Percentiles rank a stretch among this genome's conserved stretches.
phyloP scores from a whole-genome alignment of 2,113 vertebrate species.

The Ailurus styani region DNA sequence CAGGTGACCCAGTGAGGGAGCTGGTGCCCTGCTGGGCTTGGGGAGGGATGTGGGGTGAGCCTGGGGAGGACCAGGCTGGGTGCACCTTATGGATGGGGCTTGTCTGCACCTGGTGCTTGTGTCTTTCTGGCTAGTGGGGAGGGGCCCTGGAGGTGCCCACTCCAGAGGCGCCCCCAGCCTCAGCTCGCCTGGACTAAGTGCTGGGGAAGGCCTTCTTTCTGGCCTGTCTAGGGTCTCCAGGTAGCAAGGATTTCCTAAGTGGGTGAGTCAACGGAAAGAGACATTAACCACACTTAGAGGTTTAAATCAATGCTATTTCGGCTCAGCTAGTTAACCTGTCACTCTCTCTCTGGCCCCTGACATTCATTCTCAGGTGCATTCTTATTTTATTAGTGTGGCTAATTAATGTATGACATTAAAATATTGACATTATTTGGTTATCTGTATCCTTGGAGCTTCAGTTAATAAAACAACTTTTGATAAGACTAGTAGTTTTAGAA shows the following conservation, averaged over 20 bases:
- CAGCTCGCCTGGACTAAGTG: background rate
- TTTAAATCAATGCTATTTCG: background rate
- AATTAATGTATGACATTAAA: conserved; percentile 34
- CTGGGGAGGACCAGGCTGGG: background rate
- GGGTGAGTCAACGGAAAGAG: background rate
- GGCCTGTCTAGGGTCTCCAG: background rate
- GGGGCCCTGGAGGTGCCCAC: no score
- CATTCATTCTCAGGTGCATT: background rate
- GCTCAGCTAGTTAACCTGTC: background rate
- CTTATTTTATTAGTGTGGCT: conserved; percentile 7
- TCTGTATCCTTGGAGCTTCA: conserved; percentile 37
- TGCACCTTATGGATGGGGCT: background rate
- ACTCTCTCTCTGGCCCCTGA: background rate
- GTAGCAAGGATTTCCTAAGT: background rate
- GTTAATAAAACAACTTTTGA: conserved; percentile 63
- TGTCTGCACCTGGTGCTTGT: background rate
- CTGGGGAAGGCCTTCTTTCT: background rate
- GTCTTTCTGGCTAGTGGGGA: background rate
- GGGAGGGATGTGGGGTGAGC: rapidly evolving
- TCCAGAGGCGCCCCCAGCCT: background rate
- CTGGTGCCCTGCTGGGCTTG: background rate
- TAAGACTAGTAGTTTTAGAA: conserved; percentile 55
- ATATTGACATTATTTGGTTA: conserved; percentile 7
- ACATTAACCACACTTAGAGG: background rate
- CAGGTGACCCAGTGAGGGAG: background rate